phyloP scores from a whole-genome alignment of 2,888 invertebrate genomes.

The Lumbricus terrestris region DNA sequence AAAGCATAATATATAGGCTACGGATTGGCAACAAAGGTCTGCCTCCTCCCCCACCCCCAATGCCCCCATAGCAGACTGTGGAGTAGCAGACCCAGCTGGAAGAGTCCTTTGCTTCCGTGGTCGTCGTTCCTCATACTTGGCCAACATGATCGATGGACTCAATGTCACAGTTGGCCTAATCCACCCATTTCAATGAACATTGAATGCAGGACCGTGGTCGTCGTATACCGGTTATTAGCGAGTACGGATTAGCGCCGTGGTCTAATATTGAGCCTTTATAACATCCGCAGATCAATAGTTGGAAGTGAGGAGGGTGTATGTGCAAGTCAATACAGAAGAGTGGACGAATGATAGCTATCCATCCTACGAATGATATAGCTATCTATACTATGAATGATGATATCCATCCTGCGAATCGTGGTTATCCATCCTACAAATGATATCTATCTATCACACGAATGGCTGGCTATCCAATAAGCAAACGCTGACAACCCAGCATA shows the following conservation, averaged over 20 bases:
- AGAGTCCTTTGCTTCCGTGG: background rate
- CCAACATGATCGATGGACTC: background rate
- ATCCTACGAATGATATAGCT: too few relatives aligned
- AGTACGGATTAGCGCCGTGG: background rate
- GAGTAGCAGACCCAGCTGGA: background rate
- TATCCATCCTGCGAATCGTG: too few relatives aligned
- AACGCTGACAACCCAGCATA: too few relatives aligned
- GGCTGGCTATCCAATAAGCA: too few relatives aligned
- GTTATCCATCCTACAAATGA: too few relatives aligned
- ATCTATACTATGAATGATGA: too few relatives aligned
- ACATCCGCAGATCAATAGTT: background rate
- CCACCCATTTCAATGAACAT: background rate
- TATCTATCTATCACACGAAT: too few relatives aligned
- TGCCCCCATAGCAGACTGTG: background rate
- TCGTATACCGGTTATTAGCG: background rate
- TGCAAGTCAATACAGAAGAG: background rate
- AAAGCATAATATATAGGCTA: too few relatives aligned
- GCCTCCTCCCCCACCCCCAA: too few relatives aligned
- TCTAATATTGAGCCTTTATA: background rate
- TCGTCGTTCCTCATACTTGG: background rate
- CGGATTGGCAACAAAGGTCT: background rate
- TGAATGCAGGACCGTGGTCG: too few relatives aligned
- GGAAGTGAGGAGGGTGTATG: background rate
- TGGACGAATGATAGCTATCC: background rate
- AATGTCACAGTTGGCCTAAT: background rate